A percentile compares a stretch with the other conserved stretches of the same genome.
Conservation (phyloP, 2,888 invertebrate genomes). For the Hesperia comma region DNA sequence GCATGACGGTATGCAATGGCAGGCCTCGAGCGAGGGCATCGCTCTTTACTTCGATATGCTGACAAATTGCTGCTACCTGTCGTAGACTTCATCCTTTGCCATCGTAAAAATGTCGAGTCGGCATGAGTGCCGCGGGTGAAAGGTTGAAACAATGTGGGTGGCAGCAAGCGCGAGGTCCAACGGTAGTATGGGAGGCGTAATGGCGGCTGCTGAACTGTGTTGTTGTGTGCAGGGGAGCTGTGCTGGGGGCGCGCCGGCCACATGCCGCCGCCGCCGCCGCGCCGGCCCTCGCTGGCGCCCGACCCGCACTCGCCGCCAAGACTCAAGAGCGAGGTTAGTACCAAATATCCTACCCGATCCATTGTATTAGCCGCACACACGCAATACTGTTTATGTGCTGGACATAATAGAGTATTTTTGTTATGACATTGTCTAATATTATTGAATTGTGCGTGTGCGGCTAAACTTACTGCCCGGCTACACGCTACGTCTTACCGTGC, state of each 20-base stretch:
- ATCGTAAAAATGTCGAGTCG: background rate
- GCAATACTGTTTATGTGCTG: no score
- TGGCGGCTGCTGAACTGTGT: constrained; percentile 13
- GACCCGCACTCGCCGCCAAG: constrained; percentile 83
- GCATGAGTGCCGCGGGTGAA: background rate
- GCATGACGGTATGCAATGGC: background rate
- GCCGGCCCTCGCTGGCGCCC: constrained; percentile 85
- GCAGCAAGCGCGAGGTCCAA: constrained; percentile 21
- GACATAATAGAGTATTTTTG: no score
- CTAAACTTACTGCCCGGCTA: no score
- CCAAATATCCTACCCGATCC: no score
- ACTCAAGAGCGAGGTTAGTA: constrained; percentile 82
- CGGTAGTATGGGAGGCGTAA: constrained; percentile 31
- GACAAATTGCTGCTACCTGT: constrained; percentile 19
- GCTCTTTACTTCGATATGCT: constrained; percentile 15
- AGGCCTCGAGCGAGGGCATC: constrained; percentile 1
- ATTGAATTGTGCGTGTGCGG: no score
- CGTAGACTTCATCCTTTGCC: constrained; percentile 2
- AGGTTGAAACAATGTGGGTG: constrained; percentile 25
- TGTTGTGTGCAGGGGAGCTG: constrained; percentile 54
- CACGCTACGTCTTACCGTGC: no score
- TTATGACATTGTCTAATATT: no score
- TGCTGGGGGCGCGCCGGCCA: constrained; percentile 79
- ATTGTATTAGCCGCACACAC: no score
- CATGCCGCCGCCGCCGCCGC: constrained; percentile 88